phyloP scores from a whole-genome alignment of 35 echinoderm and acorn worm species.

The Apostichopus californicus region DNA sequence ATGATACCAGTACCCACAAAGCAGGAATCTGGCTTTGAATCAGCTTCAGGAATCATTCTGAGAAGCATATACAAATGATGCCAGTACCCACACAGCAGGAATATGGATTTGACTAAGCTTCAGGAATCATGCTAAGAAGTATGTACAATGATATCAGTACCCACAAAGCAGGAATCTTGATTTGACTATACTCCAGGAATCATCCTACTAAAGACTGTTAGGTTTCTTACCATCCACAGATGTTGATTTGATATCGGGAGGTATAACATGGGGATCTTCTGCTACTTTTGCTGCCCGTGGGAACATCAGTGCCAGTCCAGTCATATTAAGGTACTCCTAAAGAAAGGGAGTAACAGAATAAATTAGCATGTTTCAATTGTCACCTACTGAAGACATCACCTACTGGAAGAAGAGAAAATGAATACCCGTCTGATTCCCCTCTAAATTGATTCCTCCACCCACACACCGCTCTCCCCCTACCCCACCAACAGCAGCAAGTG shows the following conservation, averaged over 20 bases:
- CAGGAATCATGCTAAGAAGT: too few species aligned
- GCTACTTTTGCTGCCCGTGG: conserved; percentile 4
- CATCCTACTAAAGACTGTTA: background rate
- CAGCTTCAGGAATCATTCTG: too few species aligned
- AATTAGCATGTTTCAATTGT: background rate
- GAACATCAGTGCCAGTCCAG: conserved; percentile 14
- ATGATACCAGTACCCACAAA: too few species aligned
- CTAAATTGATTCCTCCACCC: background rate
- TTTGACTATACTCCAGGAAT: too few species aligned
- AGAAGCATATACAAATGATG: too few species aligned
- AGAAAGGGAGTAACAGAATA: background rate
- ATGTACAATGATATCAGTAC: too few species aligned
- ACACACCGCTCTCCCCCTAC: too few species aligned
- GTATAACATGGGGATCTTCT: background rate
- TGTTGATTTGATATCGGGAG: conserved; percentile 19
- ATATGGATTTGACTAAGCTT: too few species aligned
- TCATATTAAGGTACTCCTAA: conserved; percentile 15
- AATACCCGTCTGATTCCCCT: background rate
- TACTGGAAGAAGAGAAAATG: background rate
- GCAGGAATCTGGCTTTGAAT: too few species aligned
- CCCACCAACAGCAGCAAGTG: too few species aligned
- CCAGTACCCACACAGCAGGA: too few species aligned
- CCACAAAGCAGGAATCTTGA: too few species aligned
- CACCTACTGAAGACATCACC: background rate
- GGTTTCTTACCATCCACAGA: conserved; percentile 37